Evolutionary conservation across 1,140 invertebrate genomes (phyloP), one percentile per base, ranked within the genome.

Genomic region (Phenacoccus solenopsis): DNA sequence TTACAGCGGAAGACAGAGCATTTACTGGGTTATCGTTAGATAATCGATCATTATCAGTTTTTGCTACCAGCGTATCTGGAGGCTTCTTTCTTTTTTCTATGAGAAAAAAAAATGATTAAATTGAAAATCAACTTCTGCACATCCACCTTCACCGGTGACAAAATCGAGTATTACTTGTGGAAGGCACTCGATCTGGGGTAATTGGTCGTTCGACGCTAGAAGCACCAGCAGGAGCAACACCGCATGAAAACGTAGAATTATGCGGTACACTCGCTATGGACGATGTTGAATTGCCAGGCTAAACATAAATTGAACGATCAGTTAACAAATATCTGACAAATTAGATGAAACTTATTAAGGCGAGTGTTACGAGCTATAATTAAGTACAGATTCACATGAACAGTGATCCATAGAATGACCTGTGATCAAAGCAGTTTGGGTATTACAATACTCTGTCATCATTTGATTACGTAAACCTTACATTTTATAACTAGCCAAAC

Each of bases 41-140:
- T 22, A 70, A 69, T 69, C 84, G 83, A 74, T 81, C 82, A 75
- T 85, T 87, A 20, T 85, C 86, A 9, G 89, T 87, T 79, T 91
- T 91, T 24, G 87, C 86, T 73, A 91, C 89, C 74, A 82, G 79
- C 73, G 79, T 85, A 75, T 89, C 87, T 74, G 87, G 86, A 3
- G 88, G 88, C 76, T 93, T 90, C 84, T 92, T 93, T 76, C 91
- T 87, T 82, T 93, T 93, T 83, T 93, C 90, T 87, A n/a, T n/a
- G n/a, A 82, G 69, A 80, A 82, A 79, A 76, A 79, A 78, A 77
- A 79, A 25, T 25, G 27, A 64, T n/a, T 10, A n/a, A n/a, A n/a
- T 10, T 38, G 32, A 38, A n/a, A 38, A 38, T 10, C 9, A n/a
- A 38, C n/a, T n/a, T 38, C n/a, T n/a, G n/a, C n/a, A n/a, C n/a